Evolutionary conservation across 2,888 invertebrate genomes (phyloP), one percentile per base, ranked within the genome.

Genomic region (Meiosimyza platycephala): DNA sequence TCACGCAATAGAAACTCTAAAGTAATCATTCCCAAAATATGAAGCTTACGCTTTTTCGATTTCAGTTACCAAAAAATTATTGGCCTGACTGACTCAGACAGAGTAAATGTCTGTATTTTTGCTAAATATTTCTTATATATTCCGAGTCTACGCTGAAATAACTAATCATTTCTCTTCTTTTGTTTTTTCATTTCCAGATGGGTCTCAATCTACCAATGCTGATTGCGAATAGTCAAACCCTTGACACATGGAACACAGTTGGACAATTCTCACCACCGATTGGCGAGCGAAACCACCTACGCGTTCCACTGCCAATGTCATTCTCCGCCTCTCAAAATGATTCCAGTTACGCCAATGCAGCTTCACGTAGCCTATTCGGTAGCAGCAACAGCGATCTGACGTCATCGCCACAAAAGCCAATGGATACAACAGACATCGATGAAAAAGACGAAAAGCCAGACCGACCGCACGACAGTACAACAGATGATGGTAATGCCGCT

Each of bases 121-220:
- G 28, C 2, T 28, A 28, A 4, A 28, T 28, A 28, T 28, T 28
- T 28, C 28, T 28, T 28, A 28, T 28, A 3, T 28, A 28, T 28
- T 28, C 4, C 4, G 3, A 28, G 28, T 28, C 28, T 28, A 28
- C 28, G 4, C 28, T 28, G 28, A 28, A 28, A 28, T 28, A 28
- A 28, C 28, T 28, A 28, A 28, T 4, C 28, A 4, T 28, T 28
- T 28, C 9, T 59, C 66, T 22, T 52, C 48, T 64, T 69, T 16
- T 60, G 57, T 71, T 66, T 72, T 3, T 72, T 75, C 16, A 48
- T 1, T 80, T 82, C 12, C 79, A 85, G 85, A 85, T 85, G 84
- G 85, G 85, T 68, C 79, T 85, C 48, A 84, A 83, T 65, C 79
- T 85, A 70, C 85, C 85, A 72, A 80, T 85, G 82, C 79, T 85